These are phyloP conservation scores for Trichosurus vulpecula DNA, from an alignment of 2,797 vertebrate species.

Conservation along the genomic window DNA sequence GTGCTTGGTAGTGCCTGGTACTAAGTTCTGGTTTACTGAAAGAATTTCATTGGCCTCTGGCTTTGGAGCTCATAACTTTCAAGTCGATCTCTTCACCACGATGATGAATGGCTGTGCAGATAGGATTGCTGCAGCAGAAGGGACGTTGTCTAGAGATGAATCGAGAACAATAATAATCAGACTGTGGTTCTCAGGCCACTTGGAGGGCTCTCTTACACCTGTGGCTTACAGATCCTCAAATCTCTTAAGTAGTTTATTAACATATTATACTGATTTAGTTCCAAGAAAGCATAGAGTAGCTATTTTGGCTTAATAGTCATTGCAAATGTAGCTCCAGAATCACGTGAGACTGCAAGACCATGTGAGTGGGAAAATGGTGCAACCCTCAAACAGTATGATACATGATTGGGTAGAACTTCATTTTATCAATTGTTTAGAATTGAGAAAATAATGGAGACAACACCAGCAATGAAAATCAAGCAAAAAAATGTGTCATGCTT, in stretches of 20 bases:
- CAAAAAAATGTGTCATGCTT: no score
- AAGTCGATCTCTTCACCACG: neutral
- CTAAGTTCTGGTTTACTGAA: neutral
- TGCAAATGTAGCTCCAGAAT: neutral
- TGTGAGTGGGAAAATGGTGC: neutral
- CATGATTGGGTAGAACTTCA: constrained; percentile 16
- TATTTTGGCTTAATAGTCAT: constrained; percentile 18
- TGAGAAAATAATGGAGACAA: no score
- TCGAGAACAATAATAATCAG: neutral
- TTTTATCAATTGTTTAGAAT: no score
- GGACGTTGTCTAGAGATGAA: neutral
- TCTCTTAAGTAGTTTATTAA: constrained; percentile 16
- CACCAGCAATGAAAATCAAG: no score
- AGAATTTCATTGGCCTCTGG: neutral
- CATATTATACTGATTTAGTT: neutral
- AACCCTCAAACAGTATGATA: neutral
- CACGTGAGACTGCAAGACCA: neutral
- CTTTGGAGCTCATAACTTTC: neutral
- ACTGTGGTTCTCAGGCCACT: neutral
- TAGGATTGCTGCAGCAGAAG: neutral
- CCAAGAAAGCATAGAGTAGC: neutral
- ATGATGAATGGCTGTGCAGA: neutral
- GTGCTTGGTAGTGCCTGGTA: neutral
- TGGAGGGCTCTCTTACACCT: neutral
- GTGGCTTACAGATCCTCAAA: neutral